Percentiles rank a stretch among this genome's conserved stretches.
Conservation (phyloP, 2,888 invertebrate genomes). For the Lysandra coridon region DNA sequence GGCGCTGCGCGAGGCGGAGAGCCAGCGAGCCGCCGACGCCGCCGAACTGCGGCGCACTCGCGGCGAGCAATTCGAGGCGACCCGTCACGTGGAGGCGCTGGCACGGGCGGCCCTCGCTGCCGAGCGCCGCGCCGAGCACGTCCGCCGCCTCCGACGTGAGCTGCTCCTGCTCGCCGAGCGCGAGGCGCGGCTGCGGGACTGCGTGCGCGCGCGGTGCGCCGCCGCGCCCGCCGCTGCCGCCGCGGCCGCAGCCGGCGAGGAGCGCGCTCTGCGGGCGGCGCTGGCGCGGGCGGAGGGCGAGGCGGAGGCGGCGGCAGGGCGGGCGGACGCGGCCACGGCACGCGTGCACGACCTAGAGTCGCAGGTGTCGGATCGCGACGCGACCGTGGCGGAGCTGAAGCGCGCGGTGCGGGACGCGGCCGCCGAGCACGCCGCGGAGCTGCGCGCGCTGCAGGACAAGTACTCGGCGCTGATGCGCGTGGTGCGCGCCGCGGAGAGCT, state of each 20-base stretch:
- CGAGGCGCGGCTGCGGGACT: conserved; percentile 57
- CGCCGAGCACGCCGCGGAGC: conserved; percentile 82
- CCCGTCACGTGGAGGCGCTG: conserved; percentile 64
- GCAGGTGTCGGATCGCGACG: conserved; percentile 54
- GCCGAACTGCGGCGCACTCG: conserved; percentile 65
- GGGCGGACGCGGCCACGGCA: conserved; percentile 59
- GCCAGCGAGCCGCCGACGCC: conserved; percentile 61
- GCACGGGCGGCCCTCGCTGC: conserved; percentile 58
- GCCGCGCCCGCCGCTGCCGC: conserved; percentile 45
- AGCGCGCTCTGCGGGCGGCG: conserved; percentile 69
- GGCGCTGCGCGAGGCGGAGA: conserved; percentile 66
- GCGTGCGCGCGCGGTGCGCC: conserved; percentile 45
- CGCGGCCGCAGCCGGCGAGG: conserved; percentile 78
- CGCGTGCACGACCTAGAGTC: conserved; percentile 66
- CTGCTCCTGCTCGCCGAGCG: conserved; percentile 68
- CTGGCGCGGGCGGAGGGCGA: conserved; percentile 45
- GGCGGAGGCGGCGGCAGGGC: conserved; percentile 48
- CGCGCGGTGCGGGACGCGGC: conserved; percentile 73
- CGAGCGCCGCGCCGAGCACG: conserved; percentile 67
- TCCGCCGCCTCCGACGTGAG: conserved; percentile 68
- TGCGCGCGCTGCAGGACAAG: conserved; percentile 81
- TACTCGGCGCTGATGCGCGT: conserved; percentile 80
- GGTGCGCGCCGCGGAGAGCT: conserved; percentile 78
- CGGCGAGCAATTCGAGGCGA: conserved; percentile 60
- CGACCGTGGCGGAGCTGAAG: conserved; percentile 70